A percentile compares a stretch with the other conserved stretches of the same genome.
Evolutionary conservation across 2,797 vertebrate species (phyloP).

Genomic region (Peromyscus eremicus): DNA sequence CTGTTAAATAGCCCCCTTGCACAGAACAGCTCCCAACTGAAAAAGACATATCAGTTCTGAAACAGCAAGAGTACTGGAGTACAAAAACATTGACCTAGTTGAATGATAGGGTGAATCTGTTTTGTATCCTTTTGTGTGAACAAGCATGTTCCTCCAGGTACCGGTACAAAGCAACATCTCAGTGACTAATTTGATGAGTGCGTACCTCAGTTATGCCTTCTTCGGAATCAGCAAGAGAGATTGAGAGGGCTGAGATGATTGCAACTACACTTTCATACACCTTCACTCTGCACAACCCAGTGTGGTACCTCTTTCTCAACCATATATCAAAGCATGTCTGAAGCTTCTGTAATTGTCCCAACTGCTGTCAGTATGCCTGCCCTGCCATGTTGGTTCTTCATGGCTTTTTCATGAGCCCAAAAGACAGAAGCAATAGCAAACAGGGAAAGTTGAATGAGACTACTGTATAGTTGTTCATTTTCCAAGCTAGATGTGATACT

Average conservation of each 20-base stretch:
- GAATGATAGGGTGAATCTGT: background rate
- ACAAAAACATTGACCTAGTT: background rate
- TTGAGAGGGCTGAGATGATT: background rate
- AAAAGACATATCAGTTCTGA: background rate
- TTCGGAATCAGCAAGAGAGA: conserved; percentile 14
- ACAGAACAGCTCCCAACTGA: background rate
- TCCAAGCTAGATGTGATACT: background rate
- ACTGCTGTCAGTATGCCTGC: background rate
- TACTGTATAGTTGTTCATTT: background rate
- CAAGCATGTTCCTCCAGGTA: background rate
- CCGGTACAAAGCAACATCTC: background rate
- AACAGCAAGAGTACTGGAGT: background rate
- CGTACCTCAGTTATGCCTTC: background rate
- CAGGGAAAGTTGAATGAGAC: background rate
- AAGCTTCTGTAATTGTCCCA: background rate
- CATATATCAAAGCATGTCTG: background rate
- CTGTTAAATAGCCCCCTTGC: background rate
- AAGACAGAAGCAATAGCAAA: background rate
- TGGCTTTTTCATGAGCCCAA: conserved; percentile 35
- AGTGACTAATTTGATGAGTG: background rate
- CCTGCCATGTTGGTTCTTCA: background rate
- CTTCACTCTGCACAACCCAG: background rate
- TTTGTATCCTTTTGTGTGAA: background rate
- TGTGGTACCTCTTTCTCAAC: background rate
- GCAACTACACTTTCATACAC: background rate